phyloP scores from a whole-genome alignment of 1,140 invertebrate species.

The Drosophila bocqueti region DNA sequence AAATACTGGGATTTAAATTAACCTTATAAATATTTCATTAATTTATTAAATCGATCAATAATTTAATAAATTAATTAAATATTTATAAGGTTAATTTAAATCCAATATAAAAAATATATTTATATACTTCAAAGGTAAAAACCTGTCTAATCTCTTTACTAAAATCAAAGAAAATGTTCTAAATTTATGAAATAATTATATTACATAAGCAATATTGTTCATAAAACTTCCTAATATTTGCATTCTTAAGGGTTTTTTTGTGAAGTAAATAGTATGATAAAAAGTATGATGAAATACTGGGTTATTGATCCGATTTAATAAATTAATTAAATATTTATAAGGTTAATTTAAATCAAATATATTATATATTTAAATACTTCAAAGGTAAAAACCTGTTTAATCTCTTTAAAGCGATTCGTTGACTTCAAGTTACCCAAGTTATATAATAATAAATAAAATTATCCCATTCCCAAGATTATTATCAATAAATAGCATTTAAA shows the following conservation, averaged over 20 bases:
- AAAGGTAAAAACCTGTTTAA: neutral
- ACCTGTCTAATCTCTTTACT: neutral
- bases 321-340: neutral
- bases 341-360: neutral
- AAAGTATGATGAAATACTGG: slow-evolving; percentile 4
- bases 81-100: neutral
- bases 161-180: neutral
- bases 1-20: too few relatives aligned
- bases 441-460: too few relatives aligned
- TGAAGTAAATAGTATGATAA: too few relatives aligned
- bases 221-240: neutral
- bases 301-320: neutral
- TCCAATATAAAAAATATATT: neutral
- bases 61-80: neutral
- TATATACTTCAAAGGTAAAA: neutral
- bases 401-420: too few relatives aligned
- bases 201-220: neutral
- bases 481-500: neutral
- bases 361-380: neutral
- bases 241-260: too few relatives aligned
- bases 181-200: neutral
- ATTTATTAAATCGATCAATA: too few relatives aligned
- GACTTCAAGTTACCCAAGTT: too few relatives aligned
- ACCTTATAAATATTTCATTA: too few relatives aligned
- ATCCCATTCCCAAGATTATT: too few relatives aligned